Conservation (phyloP, 2,113 vertebrate genomes). For the Peromyscus polionotus region DNA sequence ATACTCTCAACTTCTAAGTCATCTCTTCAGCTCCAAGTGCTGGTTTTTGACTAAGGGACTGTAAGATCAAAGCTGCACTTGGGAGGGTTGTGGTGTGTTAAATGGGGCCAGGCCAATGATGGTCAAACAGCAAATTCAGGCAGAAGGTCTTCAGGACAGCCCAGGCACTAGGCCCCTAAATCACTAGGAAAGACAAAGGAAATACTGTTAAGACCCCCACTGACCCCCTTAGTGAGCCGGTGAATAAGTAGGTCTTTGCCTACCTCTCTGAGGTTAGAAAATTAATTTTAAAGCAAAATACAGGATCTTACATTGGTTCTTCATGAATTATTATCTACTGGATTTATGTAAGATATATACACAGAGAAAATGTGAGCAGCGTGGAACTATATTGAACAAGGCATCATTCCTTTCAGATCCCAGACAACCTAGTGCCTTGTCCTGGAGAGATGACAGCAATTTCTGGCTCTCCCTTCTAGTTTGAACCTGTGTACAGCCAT, state of each 20-base stretch:
- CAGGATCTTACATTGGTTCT: background rate
- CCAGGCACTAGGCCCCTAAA: background rate
- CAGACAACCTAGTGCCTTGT: background rate
- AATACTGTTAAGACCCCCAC: background rate
- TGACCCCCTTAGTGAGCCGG: background rate
- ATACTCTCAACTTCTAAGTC: background rate
- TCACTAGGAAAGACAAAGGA: background rate
- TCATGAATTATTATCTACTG: background rate
- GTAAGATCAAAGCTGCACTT: background rate
- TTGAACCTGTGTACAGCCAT: background rate
- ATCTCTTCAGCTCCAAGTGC: background rate
- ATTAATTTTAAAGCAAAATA: background rate
- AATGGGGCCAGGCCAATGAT: background rate
- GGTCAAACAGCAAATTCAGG: background rate
- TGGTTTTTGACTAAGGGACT: background rate
- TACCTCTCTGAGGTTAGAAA: background rate
- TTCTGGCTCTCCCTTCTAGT: background rate
- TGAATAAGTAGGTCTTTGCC: background rate
- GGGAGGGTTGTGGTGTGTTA: background rate
- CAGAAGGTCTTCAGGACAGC: background rate
- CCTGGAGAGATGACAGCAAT: background rate
- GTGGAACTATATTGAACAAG: background rate
- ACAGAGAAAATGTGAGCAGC: background rate
- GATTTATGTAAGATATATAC: conserved; percentile 2
- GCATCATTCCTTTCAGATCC: background rate